Conservation (phyloP, 2,888 invertebrate species). For the Augiades crinisus region DNA sequence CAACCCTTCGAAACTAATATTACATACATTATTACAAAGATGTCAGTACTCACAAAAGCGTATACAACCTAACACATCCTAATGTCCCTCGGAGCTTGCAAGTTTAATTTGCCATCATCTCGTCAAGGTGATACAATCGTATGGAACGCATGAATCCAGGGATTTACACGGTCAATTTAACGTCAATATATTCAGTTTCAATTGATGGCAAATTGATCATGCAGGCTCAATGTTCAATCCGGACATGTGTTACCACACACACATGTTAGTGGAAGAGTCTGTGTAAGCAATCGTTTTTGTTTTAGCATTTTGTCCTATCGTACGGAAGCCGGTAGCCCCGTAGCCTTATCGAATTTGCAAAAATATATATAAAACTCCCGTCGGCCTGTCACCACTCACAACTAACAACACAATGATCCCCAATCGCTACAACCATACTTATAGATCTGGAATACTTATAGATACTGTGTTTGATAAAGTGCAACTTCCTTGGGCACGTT, state of each 20-base stretch:
- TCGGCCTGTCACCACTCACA: conserved; percentile 32
- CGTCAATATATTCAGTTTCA: no score
- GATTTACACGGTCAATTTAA: no score
- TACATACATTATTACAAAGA: no score
- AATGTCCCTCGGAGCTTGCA: no score
- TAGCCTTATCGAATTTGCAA: conserved; percentile 26
- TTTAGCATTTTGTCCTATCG: neutral
- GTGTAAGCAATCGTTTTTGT: conserved; percentile 8
- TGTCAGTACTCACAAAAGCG: no score
- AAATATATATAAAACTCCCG: conserved; percentile 34
- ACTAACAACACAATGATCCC: neutral
- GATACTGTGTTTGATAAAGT: neutral
- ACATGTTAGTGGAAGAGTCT: neutral
- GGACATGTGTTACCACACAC: conserved; percentile 1
- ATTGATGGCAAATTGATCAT: no score
- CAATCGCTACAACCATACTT: conserved; percentile 2
- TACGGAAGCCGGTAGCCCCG: neutral
- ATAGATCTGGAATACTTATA: neutral
- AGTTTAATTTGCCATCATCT: no score
- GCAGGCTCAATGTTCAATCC: neutral
- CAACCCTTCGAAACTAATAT: no score
- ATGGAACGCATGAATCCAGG: no score
- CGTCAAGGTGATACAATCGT: no score
- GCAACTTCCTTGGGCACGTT: no score
- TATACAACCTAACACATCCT: no score